phyloP scores from a whole-genome alignment of 2,113 vertebrate species.

The Leptobrachium leishanense region DNA sequence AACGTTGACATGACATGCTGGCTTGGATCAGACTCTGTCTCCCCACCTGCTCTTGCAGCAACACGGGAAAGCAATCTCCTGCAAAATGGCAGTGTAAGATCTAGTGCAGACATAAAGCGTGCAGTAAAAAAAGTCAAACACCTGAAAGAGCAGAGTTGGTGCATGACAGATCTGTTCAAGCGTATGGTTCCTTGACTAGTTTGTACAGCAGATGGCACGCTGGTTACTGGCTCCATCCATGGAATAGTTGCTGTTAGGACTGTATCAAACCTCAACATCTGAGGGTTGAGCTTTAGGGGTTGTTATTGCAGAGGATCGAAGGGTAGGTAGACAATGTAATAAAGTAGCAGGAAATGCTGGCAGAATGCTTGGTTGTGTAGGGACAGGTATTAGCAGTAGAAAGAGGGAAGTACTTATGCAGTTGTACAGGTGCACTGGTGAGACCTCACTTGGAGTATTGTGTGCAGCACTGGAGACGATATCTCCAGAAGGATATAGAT shows the following conservation, averaged over 20 bases:
- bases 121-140: background rate
- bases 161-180: slow-evolving; percentile 3
- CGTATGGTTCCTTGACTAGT: slow-evolving; percentile 26
- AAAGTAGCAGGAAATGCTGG: too few species aligned
- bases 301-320: too few species aligned
- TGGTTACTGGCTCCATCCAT: background rate
- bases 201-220: slow-evolving; percentile 26
- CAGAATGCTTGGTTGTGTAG: too few species aligned
- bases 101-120: slow-evolving; percentile 6
- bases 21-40: background rate
- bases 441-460: too few species aligned
- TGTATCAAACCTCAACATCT: too few species aligned
- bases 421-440: too few species aligned
- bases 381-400: too few species aligned
- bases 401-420: too few species aligned
- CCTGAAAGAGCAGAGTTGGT: slow-evolving; percentile 12
- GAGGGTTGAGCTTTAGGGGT: too few species aligned
- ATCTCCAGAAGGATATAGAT: too few species aligned
- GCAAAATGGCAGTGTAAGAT: slow-evolving; percentile 14
- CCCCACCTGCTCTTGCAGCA: slow-evolving; percentile 14
- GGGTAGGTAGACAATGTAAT: too few species aligned
- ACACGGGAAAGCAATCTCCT: background rate
- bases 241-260: background rate
- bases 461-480: too few species aligned
- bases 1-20: background rate